Percentiles rank a stretch among this genome's conserved stretches.
Conservation (phyloP, 92 coral and sea anemone genomes). For the Isaurus tuberculatus region DNA sequence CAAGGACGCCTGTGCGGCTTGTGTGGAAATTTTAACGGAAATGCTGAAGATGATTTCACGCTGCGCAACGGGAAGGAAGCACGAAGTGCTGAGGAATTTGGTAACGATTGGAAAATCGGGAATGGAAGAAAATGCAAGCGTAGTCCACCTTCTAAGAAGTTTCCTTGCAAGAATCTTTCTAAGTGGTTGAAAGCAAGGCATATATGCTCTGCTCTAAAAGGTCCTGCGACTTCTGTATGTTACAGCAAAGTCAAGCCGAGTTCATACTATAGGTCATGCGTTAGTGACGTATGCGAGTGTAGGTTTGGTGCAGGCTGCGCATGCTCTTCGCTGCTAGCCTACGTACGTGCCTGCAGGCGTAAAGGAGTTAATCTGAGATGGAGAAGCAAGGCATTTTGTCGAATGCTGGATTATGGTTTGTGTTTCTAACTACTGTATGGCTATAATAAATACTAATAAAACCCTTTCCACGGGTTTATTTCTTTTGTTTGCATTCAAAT, state of each 20-base stretch:
- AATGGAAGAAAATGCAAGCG: slow-evolving; percentile 58
- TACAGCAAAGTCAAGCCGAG: slow-evolving; percentile 79
- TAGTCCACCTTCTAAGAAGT: slow-evolving; percentile 56
- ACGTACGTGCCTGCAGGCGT: slow-evolving; percentile 82
- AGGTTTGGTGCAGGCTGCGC: slow-evolving; percentile 70
- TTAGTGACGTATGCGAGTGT: slow-evolving; percentile 88
- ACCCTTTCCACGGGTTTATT: too few species aligned
- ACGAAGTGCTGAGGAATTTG: slow-evolving; percentile 70
- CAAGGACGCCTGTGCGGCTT: slow-evolving; percentile 82
- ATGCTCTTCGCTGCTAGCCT: slow-evolving; percentile 85
- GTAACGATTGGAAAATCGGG: slow-evolving; percentile 79
- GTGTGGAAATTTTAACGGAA: slow-evolving; percentile 94
- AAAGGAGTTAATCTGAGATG: slow-evolving; percentile 75
- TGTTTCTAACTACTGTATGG: too few species aligned
- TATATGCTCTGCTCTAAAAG: slow-evolving; percentile 80
- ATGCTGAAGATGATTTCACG: slow-evolving; percentile 75
- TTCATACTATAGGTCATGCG: slow-evolving; percentile 71
- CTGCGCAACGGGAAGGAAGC: slow-evolving; percentile 76
- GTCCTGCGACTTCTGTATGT: slow-evolving; percentile 78
- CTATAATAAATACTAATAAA: too few species aligned
- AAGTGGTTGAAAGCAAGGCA: slow-evolving; percentile 77
- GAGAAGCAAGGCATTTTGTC: slow-evolving; percentile 80
- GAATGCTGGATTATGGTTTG: slow-evolving; percentile 45
- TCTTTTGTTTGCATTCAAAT: too few species aligned
- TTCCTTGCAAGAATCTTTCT: slow-evolving; percentile 50